Percentiles rank a stretch among this genome's conserved stretches.
phyloP scores from a whole-genome alignment of 2,113 vertebrate genomes.

The Ammodytes marinus region DNA sequence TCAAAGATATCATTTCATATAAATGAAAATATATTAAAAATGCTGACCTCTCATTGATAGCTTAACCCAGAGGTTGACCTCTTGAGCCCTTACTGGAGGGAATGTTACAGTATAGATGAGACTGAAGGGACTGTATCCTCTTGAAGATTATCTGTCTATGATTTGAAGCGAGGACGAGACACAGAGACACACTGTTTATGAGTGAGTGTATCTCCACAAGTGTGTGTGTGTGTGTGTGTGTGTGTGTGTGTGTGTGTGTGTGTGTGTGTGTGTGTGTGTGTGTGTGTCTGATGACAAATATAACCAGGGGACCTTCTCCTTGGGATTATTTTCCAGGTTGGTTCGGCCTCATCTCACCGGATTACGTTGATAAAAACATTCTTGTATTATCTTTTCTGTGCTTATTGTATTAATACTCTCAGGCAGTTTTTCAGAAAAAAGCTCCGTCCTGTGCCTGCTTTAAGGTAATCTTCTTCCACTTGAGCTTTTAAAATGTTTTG shows the following conservation, averaged over 20 bases:
- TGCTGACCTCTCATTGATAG: slow-evolving; percentile 47
- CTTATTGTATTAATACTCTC: slow-evolving; percentile 84
- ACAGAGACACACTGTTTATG: slow-evolving; percentile 38
- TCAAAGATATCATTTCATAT: slow-evolving; percentile 4
- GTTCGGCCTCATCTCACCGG: slow-evolving; percentile 78
- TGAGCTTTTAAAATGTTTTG: slow-evolving; percentile 79
- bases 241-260: slow-evolving; percentile 1
- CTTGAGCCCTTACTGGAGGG: not conserved
- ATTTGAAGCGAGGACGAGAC: slow-evolving; percentile 68
- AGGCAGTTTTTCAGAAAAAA: slow-evolving; percentile 75
- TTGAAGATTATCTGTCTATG: slow-evolving; percentile 74
- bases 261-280: slow-evolving; percentile 33
- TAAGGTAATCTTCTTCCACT: slow-evolving; percentile 84
- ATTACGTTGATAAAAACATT: slow-evolving; percentile 87
- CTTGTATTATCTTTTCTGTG: slow-evolving; percentile 85
- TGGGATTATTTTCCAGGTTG: slow-evolving; percentile 85
- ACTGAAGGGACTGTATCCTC: slow-evolving; percentile 68
- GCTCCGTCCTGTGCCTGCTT: slow-evolving; percentile 68
- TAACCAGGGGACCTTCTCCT: slow-evolving; percentile 81
- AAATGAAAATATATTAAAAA: slow-evolving; percentile 24
- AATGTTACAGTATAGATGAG: slow-evolving; percentile 63
- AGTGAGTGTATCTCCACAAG: slow-evolving; percentile 34
- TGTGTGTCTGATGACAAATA: slow-evolving; percentile 73
- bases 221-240: slow-evolving; percentile 33
- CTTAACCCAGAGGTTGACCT: slow-evolving; percentile 34